Evolutionary conservation across 1,140 invertebrate species (phyloP), one percentile per base, ranked within the genome.

Genomic region (Drosophila orosa): DNA sequence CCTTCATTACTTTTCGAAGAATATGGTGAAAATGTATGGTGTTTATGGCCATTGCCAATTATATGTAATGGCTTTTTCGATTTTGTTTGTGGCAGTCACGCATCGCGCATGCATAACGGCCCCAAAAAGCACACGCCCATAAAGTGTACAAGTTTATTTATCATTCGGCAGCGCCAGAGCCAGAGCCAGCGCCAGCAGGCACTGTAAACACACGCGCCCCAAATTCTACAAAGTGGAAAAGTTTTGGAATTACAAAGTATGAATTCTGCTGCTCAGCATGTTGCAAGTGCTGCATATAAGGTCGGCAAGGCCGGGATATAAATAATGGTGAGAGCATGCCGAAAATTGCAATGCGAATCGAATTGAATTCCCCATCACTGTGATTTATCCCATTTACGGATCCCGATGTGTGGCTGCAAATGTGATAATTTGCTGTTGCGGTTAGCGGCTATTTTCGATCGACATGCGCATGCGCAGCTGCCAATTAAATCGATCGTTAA

Each of bases 61-160:
- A 54, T 61, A 50, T 58, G 48, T 56, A 74, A 60, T 58, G 47
- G 42, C 42, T 47, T 63, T 72, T 47, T 39, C 29, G 57, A 62
- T 63, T 67, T 59, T 47, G 65, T 72, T 73, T 57, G 54, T 42
- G 55, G 45, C 65, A 71, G 80, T 77, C 80, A 80, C 77, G 80
- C 76, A 67, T 75, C 75, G 62, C 31, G 44, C 45, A 56, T 59
- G 61, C 73, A 69, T 47, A 77, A 73, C 74, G 55, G 78, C 78
- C 56, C 56, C 39, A 56, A 60, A 73, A 75, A 73, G 57, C 71
- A 40, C 71, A 81, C 60, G 74, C 61, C 67, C 48, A 78, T 74
- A 78, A 82, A 83, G 58, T 74, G 52, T 59, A 72, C 63, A 65
- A 79, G 68, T 82, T 83, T 83, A 83, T 83, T 83, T 79, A 83